Base-by-base conservation (phyloP, 1,140 invertebrate genomes). In the Drosophila fuyamai region DNA sequence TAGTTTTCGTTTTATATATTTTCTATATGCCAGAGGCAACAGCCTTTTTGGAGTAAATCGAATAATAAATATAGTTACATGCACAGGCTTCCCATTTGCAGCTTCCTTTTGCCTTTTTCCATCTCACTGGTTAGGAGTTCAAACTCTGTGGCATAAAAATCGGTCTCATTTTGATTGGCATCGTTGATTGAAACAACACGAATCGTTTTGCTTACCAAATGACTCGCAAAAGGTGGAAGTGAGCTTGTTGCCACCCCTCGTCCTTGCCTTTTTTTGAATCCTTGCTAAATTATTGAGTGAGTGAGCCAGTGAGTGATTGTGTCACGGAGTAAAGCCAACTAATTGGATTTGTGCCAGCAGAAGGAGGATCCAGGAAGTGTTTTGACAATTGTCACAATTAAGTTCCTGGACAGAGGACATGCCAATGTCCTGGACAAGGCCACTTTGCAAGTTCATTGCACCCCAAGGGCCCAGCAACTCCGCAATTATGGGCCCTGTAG, bases 121-220 rank as follows among this genome's bases (percentile, higher is more conserved):
- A 4, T 27, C 35, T 23, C 16, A 12, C 36, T 9, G 50, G 27
- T 70, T 71, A 70, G 65, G 35, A 70, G 12, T 43, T 51, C 61
- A 66, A 51, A 41, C 65, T 71, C 38, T 71, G 65, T 71, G 65
- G 51, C 66, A 71, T 73, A 88, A 88, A 84, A 89, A 89, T 80
- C 76, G 56, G 72, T 89, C 71, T 76, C 68, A 88, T 78, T 82
- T 85, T 89, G 84, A 88, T 88, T 88, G 84, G 84, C 84, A 80
- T 88, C 84, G 89, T 88, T 88, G 84, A 89, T 83, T 81, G 84
- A 88, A 88, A 88, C 80, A 88, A 84, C 84, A 88, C 84, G 84
- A 88, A 89, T 63, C 84, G 76, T 80, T 89, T 88, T 83, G 79
- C 80, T 78, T 53, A 43, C 71, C 70, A 79, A 88, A 88, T 83